Conservation (phyloP, 2,888 invertebrate species). For the Panopea generosa region DNA sequence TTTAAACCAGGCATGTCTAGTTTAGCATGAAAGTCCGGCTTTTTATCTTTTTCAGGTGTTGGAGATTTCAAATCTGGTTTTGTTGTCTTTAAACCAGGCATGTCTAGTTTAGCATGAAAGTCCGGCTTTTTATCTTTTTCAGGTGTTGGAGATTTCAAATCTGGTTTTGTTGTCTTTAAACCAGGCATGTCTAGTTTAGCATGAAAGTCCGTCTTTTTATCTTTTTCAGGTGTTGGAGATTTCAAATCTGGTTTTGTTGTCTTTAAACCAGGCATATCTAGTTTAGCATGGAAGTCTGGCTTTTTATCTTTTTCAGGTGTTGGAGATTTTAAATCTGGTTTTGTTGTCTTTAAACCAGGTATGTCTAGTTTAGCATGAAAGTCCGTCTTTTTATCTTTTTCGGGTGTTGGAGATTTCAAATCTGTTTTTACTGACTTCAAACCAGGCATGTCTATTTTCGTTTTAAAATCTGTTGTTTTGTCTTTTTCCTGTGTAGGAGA, state of each 20-base stretch:
- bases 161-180: background rate
- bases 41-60: too few species aligned
- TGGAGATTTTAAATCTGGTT: constrained; percentile 25
- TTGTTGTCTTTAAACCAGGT: constrained; percentile 30
- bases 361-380: constrained; percentile 26
- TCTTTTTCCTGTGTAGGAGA: constrained; percentile 26
- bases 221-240: background rate
- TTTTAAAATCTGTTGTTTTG: constrained; percentile 20
- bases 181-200: background rate
- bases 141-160: background rate
- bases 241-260: background rate
- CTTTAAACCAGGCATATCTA: constrained; percentile 13
- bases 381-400: constrained; percentile 22
- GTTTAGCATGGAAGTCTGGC: constrained; percentile 28
- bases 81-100: constrained; percentile 1
- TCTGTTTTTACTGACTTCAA: constrained; percentile 34
- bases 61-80: background rate
- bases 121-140: too few species aligned
- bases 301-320: constrained; percentile 21
- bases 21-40: too few species aligned
- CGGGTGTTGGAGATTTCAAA: constrained; percentile 25
- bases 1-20: background rate
- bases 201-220: too few species aligned
- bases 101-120: too few species aligned
- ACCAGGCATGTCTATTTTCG: constrained; percentile 20